A percentile compares a stretch with the other conserved stretches of the same genome.
These are phyloP conservation scores for Thryonomys swinderianus DNA, from an alignment of 2,113 vertebrate genomes.

Conservation along the genomic window DNA sequence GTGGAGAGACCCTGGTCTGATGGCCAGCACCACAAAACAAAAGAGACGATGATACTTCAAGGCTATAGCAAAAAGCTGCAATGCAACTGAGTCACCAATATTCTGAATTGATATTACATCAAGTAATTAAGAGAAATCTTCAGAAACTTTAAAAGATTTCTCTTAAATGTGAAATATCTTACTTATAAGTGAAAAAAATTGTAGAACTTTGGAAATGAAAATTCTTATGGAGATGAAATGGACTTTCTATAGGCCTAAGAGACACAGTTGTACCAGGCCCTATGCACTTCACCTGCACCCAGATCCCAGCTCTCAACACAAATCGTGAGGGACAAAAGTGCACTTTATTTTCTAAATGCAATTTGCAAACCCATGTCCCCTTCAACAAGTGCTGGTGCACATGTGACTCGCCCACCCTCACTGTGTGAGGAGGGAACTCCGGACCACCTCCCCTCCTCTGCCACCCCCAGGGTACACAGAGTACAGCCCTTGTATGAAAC, in stretches of 20 bases:
- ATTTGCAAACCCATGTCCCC: not conserved
- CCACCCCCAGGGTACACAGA: not conserved
- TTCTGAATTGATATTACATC: constrained; percentile 35
- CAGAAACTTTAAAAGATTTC: constrained; percentile 23
- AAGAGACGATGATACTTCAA: not conserved
- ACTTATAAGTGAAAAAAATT: not conserved
- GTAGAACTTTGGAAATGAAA: not conserved
- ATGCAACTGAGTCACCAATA: not conserved
- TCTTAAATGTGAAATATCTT: constrained; percentile 6
- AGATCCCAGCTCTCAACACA: not conserved
- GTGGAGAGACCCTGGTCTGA: too few species aligned
- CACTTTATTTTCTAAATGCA: constrained; percentile 17
- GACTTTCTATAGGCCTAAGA: not conserved
- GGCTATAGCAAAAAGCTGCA: not conserved
- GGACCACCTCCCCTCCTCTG: not conserved
- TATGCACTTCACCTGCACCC: not conserved
- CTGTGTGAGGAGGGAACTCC: not conserved
- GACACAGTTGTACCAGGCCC: not conserved
- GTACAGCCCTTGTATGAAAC: not conserved
- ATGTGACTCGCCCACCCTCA: not conserved
- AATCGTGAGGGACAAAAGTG: not conserved
- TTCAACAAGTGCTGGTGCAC: not conserved
- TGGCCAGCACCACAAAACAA: too few species aligned
- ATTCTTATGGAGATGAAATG: not conserved
- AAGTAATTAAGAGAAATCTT: constrained; percentile 30